phyloP scores from a whole-genome alignment of 1,140 invertebrate genomes.

The Drosophila melanogaster region DNA sequence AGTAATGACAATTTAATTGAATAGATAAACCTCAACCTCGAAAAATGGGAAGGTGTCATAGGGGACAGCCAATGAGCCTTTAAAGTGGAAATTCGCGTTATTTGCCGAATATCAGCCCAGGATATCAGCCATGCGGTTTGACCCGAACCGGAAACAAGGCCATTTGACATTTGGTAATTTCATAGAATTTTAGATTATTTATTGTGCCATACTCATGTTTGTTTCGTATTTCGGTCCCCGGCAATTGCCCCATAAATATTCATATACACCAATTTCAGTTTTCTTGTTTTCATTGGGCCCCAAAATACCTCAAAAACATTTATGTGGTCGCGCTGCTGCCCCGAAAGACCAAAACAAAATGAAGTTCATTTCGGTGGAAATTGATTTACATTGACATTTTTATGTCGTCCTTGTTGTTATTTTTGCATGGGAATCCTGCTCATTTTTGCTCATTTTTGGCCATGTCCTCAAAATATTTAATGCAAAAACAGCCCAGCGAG shows the following conservation, averaged over 20 bases:
- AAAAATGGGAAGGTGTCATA: constrained; percentile 25
- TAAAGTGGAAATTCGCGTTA: constrained; percentile 8
- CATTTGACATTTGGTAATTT: constrained; percentile 80
- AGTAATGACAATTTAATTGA: constrained; percentile 54
- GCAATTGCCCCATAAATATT: constrained; percentile 72
- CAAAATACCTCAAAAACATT: constrained; percentile 14
- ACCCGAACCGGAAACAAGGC: constrained; percentile 33
- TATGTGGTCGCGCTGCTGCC: constrained; percentile 23
- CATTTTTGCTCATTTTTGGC: constrained; percentile 14
- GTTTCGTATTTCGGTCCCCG: constrained; percentile 12
- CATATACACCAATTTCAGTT: constrained; percentile 67
- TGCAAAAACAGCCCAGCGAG: constrained; percentile 61
- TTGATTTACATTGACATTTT: constrained; percentile 75
- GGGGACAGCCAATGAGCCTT: constrained; percentile 7
- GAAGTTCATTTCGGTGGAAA: constrained; percentile 73
- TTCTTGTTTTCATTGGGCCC: constrained; percentile 44
- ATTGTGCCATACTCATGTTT: constrained; percentile 52
- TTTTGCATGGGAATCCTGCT: constrained; percentile 1
- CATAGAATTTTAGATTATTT: constrained; percentile 81
- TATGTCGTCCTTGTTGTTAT: constrained; percentile 21
- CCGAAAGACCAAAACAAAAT: constrained; percentile 47
- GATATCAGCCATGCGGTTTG: constrained; percentile 18
- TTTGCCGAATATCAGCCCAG: not conserved
- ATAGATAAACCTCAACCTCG: constrained; percentile 10
- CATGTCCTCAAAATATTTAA: constrained; percentile 69